phyloP scores from a whole-genome alignment of 2,113 vertebrate genomes.

The Seriola quinqueradiata region DNA sequence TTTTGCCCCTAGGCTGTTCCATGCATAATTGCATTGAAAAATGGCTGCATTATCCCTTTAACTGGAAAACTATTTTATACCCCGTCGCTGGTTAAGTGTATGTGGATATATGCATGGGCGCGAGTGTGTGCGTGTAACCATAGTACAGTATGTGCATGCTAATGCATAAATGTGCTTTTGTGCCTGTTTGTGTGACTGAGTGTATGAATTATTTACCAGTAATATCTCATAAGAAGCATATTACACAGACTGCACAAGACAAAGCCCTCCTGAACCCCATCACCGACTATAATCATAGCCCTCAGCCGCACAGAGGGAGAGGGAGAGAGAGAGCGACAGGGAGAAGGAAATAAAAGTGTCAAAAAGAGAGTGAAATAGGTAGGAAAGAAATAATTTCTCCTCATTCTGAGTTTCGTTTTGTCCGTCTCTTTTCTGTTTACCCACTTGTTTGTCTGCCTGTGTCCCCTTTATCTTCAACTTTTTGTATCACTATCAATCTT shows the following conservation, averaged over 20 bases:
- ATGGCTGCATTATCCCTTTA: conserved; percentile 61
- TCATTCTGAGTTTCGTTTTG: conserved; percentile 11
- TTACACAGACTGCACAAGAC: conserved; percentile 71
- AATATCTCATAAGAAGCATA: conserved; percentile 73
- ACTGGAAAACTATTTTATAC: conserved; percentile 53
- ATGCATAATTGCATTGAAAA: conserved; percentile 59
- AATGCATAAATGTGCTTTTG: conserved; percentile 42
- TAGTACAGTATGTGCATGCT: conserved; percentile 27
- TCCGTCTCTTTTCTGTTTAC: conserved; percentile 3
- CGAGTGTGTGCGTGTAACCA: conserved; percentile 5
- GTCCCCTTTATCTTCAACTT: not conserved
- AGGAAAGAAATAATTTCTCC: not conserved
- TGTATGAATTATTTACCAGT: conserved; percentile 77
- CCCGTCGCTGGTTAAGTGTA: not conserved
- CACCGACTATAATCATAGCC: conserved; percentile 70
- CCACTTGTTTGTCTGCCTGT: not conserved
- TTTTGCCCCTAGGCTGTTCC: conserved; percentile 46
- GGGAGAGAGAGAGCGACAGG: not conserved
- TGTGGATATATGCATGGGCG: not conserved
- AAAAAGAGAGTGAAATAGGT: conserved; percentile 30
- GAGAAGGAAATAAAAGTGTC: conserved; percentile 53
- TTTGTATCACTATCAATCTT: not conserved
- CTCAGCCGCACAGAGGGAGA: conserved; percentile 31
- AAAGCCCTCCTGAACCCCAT: conserved; percentile 69
- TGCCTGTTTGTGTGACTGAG: conserved; percentile 57